Evolutionary conservation across 2,113 vertebrate species (phyloP), one percentile per base, ranked within the genome.

Genomic region (Piaya cayana): DNA sequence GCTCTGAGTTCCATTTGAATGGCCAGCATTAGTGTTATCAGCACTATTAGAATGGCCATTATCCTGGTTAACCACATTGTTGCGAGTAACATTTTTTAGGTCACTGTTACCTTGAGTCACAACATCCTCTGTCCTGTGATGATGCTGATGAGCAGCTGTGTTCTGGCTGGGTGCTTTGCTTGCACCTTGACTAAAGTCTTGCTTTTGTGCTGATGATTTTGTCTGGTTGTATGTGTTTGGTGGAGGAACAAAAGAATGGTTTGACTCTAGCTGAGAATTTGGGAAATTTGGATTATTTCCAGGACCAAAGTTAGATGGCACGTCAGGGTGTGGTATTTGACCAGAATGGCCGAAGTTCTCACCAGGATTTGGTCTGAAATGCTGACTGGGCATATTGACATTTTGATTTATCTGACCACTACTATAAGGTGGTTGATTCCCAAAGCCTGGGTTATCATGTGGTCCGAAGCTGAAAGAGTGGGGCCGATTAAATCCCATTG

Each of bases 401-500:
- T 97, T 97, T 30, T 97, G 98, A 82, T 80, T 97, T 67, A 98
- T 91, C 62, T 95, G 96, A 86, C 94, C 96, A 14, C 92, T 64
- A 47, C 95, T 95, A 6, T 98, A 98, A 71, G 97, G 72, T 21
- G 97, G 96, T 8, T 97, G 98, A 88, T 96, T 98, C 62, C 96
- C 97, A 72, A 98, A 98, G 64, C 78, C 69, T 36, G 97, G 89
- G 47, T 96, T 98, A 65, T 98, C 98, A 2, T 95, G 98, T 2
- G 98, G 97, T 76, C 96, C 95, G 10, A 98, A 98, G 87, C 92
- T 96, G 80, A 98, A 98, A 47, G 98, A 97, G 37, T 97, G 98
- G 25, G 98, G 96, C 69, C 98, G 96, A 70, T 88, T 98, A 91
- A 98, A 98, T 76, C 97, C 98, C 97, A 98, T 97, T 75, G 97